Base-by-base conservation (phyloP, 2,113 vertebrate genomes). In the Brachyhypopomus occidentalis region DNA sequence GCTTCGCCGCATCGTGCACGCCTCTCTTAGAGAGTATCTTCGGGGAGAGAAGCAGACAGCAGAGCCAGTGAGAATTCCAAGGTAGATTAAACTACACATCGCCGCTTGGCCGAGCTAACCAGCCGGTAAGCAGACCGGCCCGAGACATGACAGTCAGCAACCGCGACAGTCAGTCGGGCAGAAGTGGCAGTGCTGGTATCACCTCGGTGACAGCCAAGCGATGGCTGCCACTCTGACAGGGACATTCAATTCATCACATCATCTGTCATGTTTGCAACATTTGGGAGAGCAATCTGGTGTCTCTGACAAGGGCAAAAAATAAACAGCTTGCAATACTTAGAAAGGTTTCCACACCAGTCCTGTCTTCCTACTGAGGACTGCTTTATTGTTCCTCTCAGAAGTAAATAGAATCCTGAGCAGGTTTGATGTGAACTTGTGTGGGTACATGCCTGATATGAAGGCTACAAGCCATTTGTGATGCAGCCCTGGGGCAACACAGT, bases 231-330 rank as follows among this genome's bases (percentile, higher is more conserved):
- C 66, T 84, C 64, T 77, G 69, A 64, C 77, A 52, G 78, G 55
- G 63, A 81, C 74, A 84, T 81, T 84, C 55, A 78, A 84, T 81
- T 84, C 55, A 81, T 84, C 83, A 84, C 19, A 5, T 25, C 19
- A 52, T 38, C 48, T 66, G 27, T 23, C 80, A 64, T 77, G 64
- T 30, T 52, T 60, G 48, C 75, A 60, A 73, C 80, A 77, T 72
- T 64, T 27, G 69, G 48, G 23, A 23, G 72, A 79, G 41, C 59
- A 73, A 80, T 72, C 60, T 73, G 70, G 78, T 62, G 60, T 63
- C 41, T 23, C 63, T 73, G 38, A 27, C 30, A 72, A 72, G 36
- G 2, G 34, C 27, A 45, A 38, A 64, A 64, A 36, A 36, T 23
- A 55, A 22, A 52, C 12, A 36, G 25, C 41, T 45, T 45, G 41